Base-by-base conservation (phyloP, 1,140 invertebrate genomes). In the Trichonephila clavata region DNA sequence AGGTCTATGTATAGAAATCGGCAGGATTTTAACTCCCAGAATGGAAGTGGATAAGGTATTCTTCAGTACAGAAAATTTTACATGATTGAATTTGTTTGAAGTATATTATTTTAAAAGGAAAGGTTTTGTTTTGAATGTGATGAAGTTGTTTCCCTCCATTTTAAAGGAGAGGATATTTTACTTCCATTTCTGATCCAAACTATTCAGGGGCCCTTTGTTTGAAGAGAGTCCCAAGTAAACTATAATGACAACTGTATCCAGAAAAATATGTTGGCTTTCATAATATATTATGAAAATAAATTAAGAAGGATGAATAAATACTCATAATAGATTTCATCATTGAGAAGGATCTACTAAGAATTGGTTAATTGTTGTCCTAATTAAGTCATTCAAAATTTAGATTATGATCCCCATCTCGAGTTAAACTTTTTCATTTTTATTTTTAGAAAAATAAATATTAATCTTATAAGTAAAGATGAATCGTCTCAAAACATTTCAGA, bases 71-170 rank as follows among this genome's bases (percentile, higher is more conserved):
- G 27, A 77, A 77, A 77, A 77, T 77, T 13, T 18, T 77, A 32
- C 32, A 77, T 32, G 32, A 77, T 77, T 77, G 71, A 77, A 77
- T 77, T 77, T 77, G 71, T 39, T 68, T 77, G 71, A 27, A 77
- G 71, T 32, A 32, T 77, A 32, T 77, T 32, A 32, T 77, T 77
- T 77, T 77, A 77, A 77, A 77, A 32, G 32, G 71, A 18, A 18
- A 0, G 27, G 32, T 16, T 77, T 77, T 77, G 27, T 77, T 39
- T 39, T 77, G 27, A 18, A 63, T 20, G 21, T 21, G 16, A 18
- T 39, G 14, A 14, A 27, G 32, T 27, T 24, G 24, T 27, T 77
- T 77, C 32, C 71, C 6, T 77, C 14, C 16, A 77, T 32, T n/a
- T n/a, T 77, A 77, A 77, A 39, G 32, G 71, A 77, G 18, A 63